Base-by-base conservation (phyloP, 1,140 invertebrate genomes). In the Magallana gigas region DNA sequence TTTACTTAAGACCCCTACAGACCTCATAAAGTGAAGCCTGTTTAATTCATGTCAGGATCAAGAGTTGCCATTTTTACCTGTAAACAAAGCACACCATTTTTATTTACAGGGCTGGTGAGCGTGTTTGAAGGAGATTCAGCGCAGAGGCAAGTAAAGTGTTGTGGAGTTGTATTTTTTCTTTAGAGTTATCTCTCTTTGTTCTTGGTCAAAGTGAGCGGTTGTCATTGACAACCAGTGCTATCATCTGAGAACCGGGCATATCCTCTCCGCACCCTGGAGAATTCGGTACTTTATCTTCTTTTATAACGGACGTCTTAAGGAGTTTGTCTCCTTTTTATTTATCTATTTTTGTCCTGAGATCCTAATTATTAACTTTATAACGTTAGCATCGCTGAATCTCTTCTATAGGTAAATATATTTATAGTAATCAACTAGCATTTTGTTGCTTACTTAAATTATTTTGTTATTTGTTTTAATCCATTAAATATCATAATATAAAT, bases 281-380 rank as follows among this genome's bases (percentile, higher is more conserved):
- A 12, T 14, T 16, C 1, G 14, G 9, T 12, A 6, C 1, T 62
- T 62, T 62, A 14, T 62, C 6, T 14, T 62, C 5, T 62, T 16
- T 6, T 5, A 6, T 16, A 16, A 62, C 14, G n/a, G 60, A 62
- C 60, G 60, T 12, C n/a, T n/a, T 12, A 1, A 62, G 60, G 60
- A 62, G 60, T 62, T 62, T 62, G 60, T 62, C 60, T 62, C 60
- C 11, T 62, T 14, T 62, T 62, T 62, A 62, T 62, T 62, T 23
- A 23, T 23, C 0, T 62, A 62, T 62, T 62, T 14, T 62, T 12
- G 14, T 14, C 11, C 11, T 1, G 6, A 16, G 23, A 23, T 16
- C 14, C 5, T 62, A 1, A 62, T 62, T 18, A 62, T 62, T 11
- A n/a, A 14, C 60, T n/a, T 62, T 14, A 6, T n/a, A n/a, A 62